Conservation (phyloP, 2,797 vertebrate species). For the Erethizon dorsatum region DNA sequence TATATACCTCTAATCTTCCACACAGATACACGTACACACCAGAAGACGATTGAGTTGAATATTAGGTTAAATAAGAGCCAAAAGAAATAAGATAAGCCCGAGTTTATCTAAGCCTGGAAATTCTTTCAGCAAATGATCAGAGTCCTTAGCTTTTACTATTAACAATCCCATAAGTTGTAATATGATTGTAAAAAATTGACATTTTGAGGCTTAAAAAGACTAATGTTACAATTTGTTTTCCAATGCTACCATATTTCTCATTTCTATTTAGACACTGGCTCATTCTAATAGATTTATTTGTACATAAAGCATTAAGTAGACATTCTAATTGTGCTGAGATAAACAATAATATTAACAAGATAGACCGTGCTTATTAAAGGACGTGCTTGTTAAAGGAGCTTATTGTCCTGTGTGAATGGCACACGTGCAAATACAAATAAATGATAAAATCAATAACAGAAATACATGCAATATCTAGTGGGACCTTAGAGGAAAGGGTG, state of each 20-base stretch:
- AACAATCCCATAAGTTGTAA: not conserved
- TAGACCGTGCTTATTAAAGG: no score
- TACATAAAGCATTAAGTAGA: not conserved
- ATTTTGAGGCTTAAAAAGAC: not conserved
- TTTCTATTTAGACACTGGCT: constrained; percentile 17
- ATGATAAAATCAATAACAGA: not conserved
- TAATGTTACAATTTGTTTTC: not conserved
- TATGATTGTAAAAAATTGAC: not conserved
- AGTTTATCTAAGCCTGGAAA: not conserved
- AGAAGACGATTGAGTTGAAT: not conserved
- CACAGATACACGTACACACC: not conserved
- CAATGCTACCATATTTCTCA: not conserved
- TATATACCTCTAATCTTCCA: not conserved
- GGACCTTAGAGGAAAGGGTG: not conserved
- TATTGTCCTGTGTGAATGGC: not conserved
- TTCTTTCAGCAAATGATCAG: not conserved
- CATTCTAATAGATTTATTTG: constrained; percentile 31
- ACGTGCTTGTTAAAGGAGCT: not conserved
- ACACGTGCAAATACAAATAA: constrained; percentile 20
- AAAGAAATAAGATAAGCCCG: not conserved
- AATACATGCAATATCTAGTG: not conserved
- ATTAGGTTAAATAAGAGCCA: not conserved
- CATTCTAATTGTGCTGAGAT: not conserved
- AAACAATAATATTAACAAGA: not conserved
- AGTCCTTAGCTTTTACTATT: not conserved